Evolutionary conservation across 37 sponge, comb jelly and placozoan genomes (phyloP), one percentile per base, ranked within the genome.

Genomic region (Bolinopsis microptera): DNA sequence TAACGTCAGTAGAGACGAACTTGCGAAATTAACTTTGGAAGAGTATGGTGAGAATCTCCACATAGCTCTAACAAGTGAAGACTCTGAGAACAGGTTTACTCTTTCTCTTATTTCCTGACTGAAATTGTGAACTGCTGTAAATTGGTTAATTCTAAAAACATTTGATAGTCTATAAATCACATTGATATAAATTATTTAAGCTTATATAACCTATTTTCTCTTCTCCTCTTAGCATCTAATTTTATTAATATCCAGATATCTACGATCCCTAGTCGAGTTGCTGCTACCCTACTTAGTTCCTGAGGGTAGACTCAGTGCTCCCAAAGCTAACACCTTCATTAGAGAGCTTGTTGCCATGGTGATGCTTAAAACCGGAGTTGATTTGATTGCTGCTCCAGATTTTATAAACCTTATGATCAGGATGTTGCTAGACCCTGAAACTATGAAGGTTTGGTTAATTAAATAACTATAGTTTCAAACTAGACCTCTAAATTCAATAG

Each of bases 41-140:
- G 82, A 80, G 37, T 80, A 80, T 35, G 82, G 82, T 33, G 82
- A 80, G 3, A 35, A 80, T 33, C 36, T 80, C 23, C 82, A 80
- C 38, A 80, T 80, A 36, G 82, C 82, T 8, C 82, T 80, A 36
- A 80, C 82, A 13, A 80, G 82, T 35, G 82, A 80, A 13, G 37
- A 80, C 8, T 32, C 18, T 33, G 82, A 80, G 23, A 32, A 80
- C 8, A 80, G 82, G 82, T 80, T 8, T 26, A 3, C 18, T 21
- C 68, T 18, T 61, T 21, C 68, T 18, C 18, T 21, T 18, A 61
- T 61, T 61, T 61, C 9, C 18, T 61, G 68, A 21, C 18, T n/a
- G n/a, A n/a, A n/a, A n/a, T n/a, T n/a, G n/a, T n/a, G n/a, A n/a
- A n/a, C n/a, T n/a, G n/a, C n/a, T n/a, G n/a, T n/a, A n/a, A n/a